Percentiles rank a stretch among this genome's conserved stretches.
These are phyloP conservation scores for Danionella dracula DNA, from an alignment of 2,797 vertebrate species.

Conservation along the genomic window DNA sequence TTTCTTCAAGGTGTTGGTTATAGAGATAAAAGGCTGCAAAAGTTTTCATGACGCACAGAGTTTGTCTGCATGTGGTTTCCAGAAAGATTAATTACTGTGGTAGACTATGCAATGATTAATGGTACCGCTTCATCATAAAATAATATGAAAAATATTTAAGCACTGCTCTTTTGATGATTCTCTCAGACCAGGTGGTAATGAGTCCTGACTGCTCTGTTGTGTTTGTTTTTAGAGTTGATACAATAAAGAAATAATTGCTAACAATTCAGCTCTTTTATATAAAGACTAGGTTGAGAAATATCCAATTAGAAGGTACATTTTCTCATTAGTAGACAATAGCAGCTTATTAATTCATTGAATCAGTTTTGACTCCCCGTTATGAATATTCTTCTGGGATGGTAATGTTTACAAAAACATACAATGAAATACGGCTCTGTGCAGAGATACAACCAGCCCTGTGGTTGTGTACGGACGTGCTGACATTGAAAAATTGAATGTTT, in stretches of 20 bases:
- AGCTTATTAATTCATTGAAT: conserved; percentile 27
- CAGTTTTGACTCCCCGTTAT: conserved; percentile 16
- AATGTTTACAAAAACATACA: conserved; percentile 25
- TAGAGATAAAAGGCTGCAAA: not conserved
- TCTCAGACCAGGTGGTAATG: conserved; percentile 18
- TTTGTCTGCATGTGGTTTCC: not conserved
- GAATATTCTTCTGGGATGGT: conserved; percentile 18
- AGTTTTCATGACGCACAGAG: not conserved
- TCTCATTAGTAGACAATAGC: conserved; percentile 20
- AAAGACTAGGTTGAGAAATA: not conserved
- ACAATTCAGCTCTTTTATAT: not conserved
- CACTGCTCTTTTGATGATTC: not conserved
- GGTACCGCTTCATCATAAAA: conserved; percentile 2
- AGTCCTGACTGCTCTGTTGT: conserved; percentile 2
- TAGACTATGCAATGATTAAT: conserved; percentile 19
- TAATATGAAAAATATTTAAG: conserved; percentile 2
- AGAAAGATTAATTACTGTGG: conserved; percentile 1
- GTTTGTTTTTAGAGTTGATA: conserved; percentile 11
- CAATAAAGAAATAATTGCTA: conserved; percentile 20
- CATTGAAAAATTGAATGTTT: conserved; percentile 46
- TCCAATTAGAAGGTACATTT: not conserved
- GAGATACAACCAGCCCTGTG: conserved; percentile 3
- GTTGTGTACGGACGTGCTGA: conserved; percentile 37
- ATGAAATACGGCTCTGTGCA: not conserved
- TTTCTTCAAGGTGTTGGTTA: not conserved